These are phyloP conservation scores for Oxycera nigricornis DNA, from an alignment of 2,888 invertebrate species.

Conservation along the genomic window DNA sequence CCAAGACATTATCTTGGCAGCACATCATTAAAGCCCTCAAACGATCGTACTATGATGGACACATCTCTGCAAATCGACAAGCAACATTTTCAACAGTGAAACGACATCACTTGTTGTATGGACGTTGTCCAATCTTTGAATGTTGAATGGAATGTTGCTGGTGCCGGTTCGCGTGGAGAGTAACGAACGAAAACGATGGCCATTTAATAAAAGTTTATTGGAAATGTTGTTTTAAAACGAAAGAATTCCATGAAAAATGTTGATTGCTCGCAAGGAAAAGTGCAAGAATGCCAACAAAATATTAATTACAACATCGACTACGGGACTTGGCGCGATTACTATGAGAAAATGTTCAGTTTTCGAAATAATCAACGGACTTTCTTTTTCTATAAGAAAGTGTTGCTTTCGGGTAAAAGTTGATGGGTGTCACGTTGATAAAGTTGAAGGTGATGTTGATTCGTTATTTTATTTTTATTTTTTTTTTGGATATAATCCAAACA, in stretches of 20 bases:
- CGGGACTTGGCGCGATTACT: not conserved
- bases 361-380: not conserved
- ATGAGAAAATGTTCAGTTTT: not conserved
- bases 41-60: not conserved
- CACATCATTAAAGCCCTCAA: slow-evolving; percentile 2
- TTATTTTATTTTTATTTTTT: no score
- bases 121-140: not conserved
- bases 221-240: not conserved
- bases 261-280: not conserved
- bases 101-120: not conserved
- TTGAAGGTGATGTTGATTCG: no score
- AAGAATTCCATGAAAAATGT: not conserved
- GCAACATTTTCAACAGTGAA: not conserved
- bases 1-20: slow-evolving; percentile 3
- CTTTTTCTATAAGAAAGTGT: not conserved
- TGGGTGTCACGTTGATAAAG: no score
- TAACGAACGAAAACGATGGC: not conserved
- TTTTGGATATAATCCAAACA: no score
- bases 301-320: not conserved
- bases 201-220: not conserved
- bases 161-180: not conserved
- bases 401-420: no score
- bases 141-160: not conserved
- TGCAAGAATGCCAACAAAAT: not conserved
- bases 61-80: not conserved